phyloP scores from a whole-genome alignment of 2,888 invertebrate species.

The Gandaritis pyraliata region DNA sequence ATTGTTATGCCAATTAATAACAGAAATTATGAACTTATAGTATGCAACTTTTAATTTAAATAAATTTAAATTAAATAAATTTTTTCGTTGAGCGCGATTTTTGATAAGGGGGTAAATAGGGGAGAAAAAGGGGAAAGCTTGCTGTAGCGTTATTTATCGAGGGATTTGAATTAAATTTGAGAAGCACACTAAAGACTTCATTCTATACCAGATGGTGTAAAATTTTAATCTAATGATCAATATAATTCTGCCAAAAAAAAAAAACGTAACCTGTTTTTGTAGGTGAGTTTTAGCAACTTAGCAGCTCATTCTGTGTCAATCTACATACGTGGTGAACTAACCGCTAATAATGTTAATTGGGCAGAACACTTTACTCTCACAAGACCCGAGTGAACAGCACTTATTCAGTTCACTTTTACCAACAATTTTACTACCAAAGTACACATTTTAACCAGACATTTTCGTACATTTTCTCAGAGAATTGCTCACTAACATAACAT shows the following conservation, averaged over 20 bases:
- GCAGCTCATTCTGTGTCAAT: background rate
- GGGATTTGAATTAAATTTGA: too few species aligned
- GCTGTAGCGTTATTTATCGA: too few species aligned
- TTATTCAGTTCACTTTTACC: slow-evolving; percentile 18
- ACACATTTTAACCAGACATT: slow-evolving; percentile 23
- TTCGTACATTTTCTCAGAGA: slow-evolving; percentile 28
- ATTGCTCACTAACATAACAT: slow-evolving; percentile 44
- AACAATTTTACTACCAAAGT: slow-evolving; percentile 12
- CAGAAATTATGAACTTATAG: background rate
- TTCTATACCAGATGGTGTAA: too few species aligned
- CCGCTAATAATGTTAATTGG: slow-evolving; percentile 21
- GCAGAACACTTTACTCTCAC: slow-evolving; percentile 7
- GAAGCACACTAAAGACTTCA: too few species aligned
- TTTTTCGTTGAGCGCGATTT: too few species aligned
- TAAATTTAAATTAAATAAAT: too few species aligned
- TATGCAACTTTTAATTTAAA: too few species aligned
- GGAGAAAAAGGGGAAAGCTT: too few species aligned
- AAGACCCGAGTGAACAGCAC: background rate
- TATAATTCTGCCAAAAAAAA: too few species aligned
- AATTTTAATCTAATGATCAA: too few species aligned
- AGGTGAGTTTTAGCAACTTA: background rate
- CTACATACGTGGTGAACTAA: slow-evolving; percentile 9
- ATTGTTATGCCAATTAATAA: slow-evolving; percentile 14
- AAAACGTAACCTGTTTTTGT: too few species aligned
- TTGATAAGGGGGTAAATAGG: too few species aligned